A percentile compares a stretch with the other conserved stretches of the same genome.
Evolutionary conservation across 2,113 vertebrate genomes (phyloP).

Genomic region (Trogon surrucura): DNA sequence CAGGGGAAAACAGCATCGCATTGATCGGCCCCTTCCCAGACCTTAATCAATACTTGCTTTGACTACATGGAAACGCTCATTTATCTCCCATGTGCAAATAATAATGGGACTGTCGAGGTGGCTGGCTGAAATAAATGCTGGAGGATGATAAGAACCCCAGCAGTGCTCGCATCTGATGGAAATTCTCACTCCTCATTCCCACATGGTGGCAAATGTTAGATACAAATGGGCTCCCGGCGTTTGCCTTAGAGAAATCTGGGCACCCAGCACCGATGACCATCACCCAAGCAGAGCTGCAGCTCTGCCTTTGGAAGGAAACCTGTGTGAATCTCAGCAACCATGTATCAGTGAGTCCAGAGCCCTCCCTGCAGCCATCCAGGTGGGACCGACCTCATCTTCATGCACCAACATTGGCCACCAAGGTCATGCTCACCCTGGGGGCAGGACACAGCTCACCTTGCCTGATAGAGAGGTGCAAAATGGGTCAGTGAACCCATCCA

Average conservation of each 20-base stretch:
- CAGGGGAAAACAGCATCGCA: not conserved
- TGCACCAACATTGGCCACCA: rapidly evolving
- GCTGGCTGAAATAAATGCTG: not conserved
- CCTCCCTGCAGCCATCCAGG: not conserved
- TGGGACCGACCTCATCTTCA: not conserved
- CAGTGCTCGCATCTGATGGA: not conserved
- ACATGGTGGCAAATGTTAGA: not conserved
- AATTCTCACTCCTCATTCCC: not conserved
- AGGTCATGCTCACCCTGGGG: not conserved
- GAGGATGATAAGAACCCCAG: not conserved
- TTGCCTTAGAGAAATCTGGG: not conserved
- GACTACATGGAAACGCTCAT: not conserved
- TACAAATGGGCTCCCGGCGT: not conserved
- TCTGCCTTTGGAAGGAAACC: not conserved
- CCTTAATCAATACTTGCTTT: slow-evolving; percentile 4
- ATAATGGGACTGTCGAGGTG: not conserved
- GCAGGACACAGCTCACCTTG: not conserved
- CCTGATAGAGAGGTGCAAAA: not conserved
- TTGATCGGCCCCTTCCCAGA: not conserved
- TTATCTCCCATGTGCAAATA: not conserved
- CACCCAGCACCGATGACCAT: rapidly evolving
- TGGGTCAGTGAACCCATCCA: not conserved
- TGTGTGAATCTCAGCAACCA: not conserved
- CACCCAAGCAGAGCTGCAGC: not conserved
- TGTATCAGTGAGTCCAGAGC: not conserved